Conservation (phyloP, 2,888 invertebrate genomes). For the Neelides folsomi region DNA sequence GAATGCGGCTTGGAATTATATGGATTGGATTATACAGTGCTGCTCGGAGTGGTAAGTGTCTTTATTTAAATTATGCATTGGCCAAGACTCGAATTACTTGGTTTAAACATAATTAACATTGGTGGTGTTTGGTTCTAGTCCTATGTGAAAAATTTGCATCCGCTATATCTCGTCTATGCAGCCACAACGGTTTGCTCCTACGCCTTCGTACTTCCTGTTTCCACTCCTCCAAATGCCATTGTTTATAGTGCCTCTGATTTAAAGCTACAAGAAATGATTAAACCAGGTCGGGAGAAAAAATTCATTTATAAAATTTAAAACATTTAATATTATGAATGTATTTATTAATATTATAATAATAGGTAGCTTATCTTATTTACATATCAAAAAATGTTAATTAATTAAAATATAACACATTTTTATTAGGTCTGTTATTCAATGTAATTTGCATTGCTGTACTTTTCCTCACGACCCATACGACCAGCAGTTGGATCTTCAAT, state of each 20-base stretch:
- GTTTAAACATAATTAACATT: background rate
- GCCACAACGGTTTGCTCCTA: constrained; percentile 79
- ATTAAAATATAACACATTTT: no score
- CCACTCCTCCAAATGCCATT: constrained; percentile 89
- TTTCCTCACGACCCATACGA: constrained; percentile 23
- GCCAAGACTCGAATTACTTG: no score
- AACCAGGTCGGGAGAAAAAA: no score
- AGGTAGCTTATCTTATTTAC: no score
- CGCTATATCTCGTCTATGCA: constrained; percentile 77
- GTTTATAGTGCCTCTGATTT: constrained; percentile 27
- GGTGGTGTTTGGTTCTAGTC: constrained; percentile 44
- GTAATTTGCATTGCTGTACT: constrained; percentile 20
- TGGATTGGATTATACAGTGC: constrained; percentile 7
- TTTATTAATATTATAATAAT: no score
- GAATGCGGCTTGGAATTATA: no score
- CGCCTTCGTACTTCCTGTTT: constrained; percentile 86
- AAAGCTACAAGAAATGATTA: constrained; percentile 24
- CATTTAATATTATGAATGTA: no score
- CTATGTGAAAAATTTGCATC: constrained; percentile 58
- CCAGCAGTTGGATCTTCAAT: constrained; percentile 23
- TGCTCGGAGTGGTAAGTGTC: constrained; percentile 22
- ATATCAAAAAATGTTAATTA: no score
- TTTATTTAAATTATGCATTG: background rate
- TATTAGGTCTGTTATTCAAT: constrained; percentile 16
- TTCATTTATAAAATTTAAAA: no score